phyloP scores from a whole-genome alignment of 2,888 invertebrate genomes.

The Poecilus cupreus region DNA sequence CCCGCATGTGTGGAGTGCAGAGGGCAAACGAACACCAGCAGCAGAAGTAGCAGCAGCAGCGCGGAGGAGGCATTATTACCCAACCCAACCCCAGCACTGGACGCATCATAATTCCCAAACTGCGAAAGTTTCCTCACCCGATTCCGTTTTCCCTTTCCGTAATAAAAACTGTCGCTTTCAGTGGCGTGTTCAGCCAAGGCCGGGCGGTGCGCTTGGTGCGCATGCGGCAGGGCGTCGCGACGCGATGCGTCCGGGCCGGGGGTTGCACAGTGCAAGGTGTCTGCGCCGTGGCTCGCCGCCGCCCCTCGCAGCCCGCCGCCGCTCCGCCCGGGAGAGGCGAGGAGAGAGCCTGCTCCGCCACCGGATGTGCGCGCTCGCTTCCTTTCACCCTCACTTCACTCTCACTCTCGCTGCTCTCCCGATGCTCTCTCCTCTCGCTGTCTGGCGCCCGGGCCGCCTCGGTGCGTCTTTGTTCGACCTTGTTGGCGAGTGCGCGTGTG shows the following conservation, averaged over 20 bases:
- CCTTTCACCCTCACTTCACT: conserved; percentile 23
- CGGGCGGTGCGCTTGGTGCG: not conserved
- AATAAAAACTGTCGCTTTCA: conserved; percentile 46
- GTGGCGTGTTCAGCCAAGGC: not conserved
- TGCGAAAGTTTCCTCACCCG: not conserved
- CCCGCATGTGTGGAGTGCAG: conserved; percentile 39
- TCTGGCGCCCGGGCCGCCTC: conserved; percentile 29
- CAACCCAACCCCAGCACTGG: not conserved
- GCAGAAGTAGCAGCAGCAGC: not conserved
- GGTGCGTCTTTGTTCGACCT: conserved; percentile 39
- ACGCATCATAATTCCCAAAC: conserved; percentile 14
- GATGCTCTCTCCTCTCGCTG: conserved; percentile 20
- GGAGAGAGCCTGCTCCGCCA: conserved; percentile 6
- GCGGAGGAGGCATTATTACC: not conserved
- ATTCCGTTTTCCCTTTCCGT: conserved; percentile 43
- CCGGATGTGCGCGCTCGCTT: not conserved
- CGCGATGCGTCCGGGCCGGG: conserved; percentile 44
- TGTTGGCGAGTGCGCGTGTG: conserved; percentile 14
- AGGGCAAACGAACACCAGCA: conserved; percentile 2
- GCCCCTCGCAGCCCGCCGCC: not conserved
- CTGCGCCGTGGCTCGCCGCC: conserved; percentile 56
- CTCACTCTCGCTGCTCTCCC: conserved; percentile 19
- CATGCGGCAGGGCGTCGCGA: conserved; percentile 52
- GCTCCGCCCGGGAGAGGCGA: not conserved
- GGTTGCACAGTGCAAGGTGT: conserved; percentile 55